A percentile compares a stretch with the other conserved stretches of the same genome.
These are phyloP conservation scores for Benthosema pterotum DNA, from an alignment of 2,797 vertebrate genomes.

Conservation along the genomic window DNA sequence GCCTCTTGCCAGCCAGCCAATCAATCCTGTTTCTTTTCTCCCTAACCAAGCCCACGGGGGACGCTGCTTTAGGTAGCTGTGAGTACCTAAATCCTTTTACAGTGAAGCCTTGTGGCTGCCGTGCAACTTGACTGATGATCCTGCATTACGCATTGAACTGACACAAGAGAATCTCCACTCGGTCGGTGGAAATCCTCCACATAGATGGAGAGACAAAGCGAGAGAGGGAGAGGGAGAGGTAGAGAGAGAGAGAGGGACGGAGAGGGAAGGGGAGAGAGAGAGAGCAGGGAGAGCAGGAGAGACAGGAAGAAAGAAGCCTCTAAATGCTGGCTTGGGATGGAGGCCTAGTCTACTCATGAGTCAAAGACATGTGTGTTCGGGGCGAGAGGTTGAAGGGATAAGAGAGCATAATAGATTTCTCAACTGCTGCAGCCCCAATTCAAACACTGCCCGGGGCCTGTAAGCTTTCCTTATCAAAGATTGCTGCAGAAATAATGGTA, in stretches of 20 bases:
- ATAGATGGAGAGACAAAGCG: conserved; percentile 15
- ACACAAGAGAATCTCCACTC: conserved; percentile 54
- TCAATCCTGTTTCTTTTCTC: conserved; percentile 44
- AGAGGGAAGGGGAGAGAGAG: not conserved
- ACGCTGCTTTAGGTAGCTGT: conserved; percentile 53
- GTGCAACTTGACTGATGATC: conserved; percentile 68
- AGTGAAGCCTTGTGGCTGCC: conserved; percentile 57
- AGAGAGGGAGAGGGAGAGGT: not conserved
- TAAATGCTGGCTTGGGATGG: conserved; percentile 65
- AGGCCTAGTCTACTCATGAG: conserved; percentile 59
- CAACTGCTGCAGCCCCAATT: conserved; percentile 68
- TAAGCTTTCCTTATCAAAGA: conserved; percentile 73
- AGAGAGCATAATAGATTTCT: conserved; percentile 75
- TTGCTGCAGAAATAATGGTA: conserved; percentile 74
- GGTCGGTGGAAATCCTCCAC: conserved; percentile 56
- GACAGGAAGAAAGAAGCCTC: conserved; percentile 19
- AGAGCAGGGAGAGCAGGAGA: not conserved
- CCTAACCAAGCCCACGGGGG: conserved; percentile 42
- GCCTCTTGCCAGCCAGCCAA: conserved; percentile 38
- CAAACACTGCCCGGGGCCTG: conserved; percentile 69
- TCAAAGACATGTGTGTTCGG: conserved; percentile 62
- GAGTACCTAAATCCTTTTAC: conserved; percentile 65
- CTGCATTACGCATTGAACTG: conserved; percentile 61
- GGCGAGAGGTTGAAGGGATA: conserved; percentile 67
- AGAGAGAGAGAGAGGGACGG: conserved; percentile 13